Evolutionary conservation across 2,113 vertebrate species (phyloP).

Genomic region (Panurus biarmicus): DNA sequence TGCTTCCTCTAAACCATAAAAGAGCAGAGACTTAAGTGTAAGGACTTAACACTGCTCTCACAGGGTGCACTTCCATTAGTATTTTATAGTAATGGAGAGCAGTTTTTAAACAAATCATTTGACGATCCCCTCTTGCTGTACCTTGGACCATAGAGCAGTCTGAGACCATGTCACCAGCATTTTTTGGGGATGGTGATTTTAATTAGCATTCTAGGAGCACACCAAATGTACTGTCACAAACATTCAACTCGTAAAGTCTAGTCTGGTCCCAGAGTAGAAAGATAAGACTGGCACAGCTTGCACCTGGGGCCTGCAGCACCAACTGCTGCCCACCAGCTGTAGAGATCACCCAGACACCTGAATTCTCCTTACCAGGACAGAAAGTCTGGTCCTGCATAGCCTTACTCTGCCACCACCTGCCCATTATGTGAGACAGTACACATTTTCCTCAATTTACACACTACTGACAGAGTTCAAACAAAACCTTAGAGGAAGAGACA

Average conservation of each 20-base stretch:
- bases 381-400: fast-evolving
- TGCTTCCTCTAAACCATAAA: not conserved
- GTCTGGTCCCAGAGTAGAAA: not conserved
- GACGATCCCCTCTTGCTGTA: not conserved
- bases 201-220: not conserved
- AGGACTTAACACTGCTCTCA: not conserved
- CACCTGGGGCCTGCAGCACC: not conserved
- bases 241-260: not conserved
- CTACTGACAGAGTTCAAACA: not conserved
- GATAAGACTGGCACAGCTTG: not conserved
- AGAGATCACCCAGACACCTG: not conserved
- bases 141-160: not conserved
- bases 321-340: not conserved
- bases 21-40: not conserved
- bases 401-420: not conserved
- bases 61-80: not conserved
- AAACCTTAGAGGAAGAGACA: not conserved
- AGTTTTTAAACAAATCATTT: not conserved
- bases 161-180: not conserved
- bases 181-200: not conserved
- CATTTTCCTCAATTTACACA: not conserved
- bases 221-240: not conserved
- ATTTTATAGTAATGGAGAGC: not conserved
- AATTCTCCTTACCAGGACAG: not conserved
- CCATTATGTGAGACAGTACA: not conserved